A percentile compares a stretch with the other conserved stretches of the same genome.
Evolutionary conservation across 1,140 invertebrate species (phyloP).

Genomic region (Leptopilina boulardi): DNA sequence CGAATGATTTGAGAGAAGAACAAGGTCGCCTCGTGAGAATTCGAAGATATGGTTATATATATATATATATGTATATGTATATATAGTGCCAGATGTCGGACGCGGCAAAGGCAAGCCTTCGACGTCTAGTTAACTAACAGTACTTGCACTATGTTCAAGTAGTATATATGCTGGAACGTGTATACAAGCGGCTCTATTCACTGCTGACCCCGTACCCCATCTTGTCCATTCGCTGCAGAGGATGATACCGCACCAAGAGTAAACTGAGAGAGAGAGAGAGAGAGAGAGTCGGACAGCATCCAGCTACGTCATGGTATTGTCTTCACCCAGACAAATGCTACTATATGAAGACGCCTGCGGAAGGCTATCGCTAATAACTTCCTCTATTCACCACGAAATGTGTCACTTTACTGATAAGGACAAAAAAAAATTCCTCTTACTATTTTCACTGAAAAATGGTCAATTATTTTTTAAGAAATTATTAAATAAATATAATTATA

Average conservation of each 20-base stretch:
- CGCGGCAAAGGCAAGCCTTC: constrained; percentile 54
- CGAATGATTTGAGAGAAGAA: constrained; percentile 47
- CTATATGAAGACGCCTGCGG: constrained; percentile 47
- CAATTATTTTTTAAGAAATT: no score
- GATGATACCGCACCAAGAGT: constrained; percentile 49
- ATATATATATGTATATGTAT: no score
- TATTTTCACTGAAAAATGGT: no score
- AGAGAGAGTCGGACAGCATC: constrained; percentile 49
- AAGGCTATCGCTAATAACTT: constrained; percentile 46
- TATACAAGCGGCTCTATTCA: constrained; percentile 56
- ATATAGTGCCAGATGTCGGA: constrained; percentile 48
- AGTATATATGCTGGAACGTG: constrained; percentile 51
- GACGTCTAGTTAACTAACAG: constrained; percentile 57
- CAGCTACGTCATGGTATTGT: constrained; percentile 53
- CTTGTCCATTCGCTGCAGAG: constrained; percentile 29
- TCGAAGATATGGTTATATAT: constrained; percentile 53
- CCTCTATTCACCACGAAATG: neutral
- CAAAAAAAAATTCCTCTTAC: neutral
- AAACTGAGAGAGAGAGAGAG: constrained; percentile 47
- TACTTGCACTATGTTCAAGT: constrained; percentile 47
- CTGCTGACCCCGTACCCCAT: constrained; percentile 56
- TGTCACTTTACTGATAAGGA: neutral
- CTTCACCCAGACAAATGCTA: constrained; percentile 48
- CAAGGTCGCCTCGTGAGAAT: constrained; percentile 59
- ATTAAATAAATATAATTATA: no score